Percentiles rank a stretch among this genome's conserved stretches.
These are phyloP conservation scores for Brachypalpus laphriformis DNA, from an alignment of 2,888 invertebrate species.

Conservation along the genomic window DNA sequence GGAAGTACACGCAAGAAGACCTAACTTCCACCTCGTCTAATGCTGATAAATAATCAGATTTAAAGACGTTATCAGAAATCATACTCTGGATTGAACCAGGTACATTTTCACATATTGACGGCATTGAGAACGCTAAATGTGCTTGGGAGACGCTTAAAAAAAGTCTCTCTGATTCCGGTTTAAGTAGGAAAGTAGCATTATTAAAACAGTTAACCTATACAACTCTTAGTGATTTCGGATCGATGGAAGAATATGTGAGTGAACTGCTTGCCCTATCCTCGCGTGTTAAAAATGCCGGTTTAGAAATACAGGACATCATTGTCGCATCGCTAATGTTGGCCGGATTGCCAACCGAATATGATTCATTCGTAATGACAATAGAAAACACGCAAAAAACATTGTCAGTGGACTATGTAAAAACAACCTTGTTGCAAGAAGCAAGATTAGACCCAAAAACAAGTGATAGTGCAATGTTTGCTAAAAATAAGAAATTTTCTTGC, in stretches of 20 bases:
- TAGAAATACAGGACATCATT: no score
- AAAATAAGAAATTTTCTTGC: not conserved
- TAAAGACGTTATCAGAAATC: slow-evolving; percentile 11
- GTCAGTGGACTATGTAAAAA: slow-evolving; percentile 28
- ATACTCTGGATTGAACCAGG: slow-evolving; percentile 1
- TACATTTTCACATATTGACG: slow-evolving; percentile 1
- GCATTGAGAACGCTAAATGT: not conserved
- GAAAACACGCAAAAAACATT: slow-evolving; percentile 61
- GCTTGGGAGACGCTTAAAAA: not conserved
- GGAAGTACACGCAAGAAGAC: slow-evolving; percentile 3
- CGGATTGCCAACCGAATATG: slow-evolving; percentile 59
- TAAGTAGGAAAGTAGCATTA: slow-evolving; percentile 37
- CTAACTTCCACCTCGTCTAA: not conserved
- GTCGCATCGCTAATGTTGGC: slow-evolving; percentile 65
- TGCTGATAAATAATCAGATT: slow-evolving; percentile 9
- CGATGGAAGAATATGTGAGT: slow-evolving; percentile 53
- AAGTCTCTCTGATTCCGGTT: slow-evolving; percentile 12
- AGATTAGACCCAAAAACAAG: not conserved
- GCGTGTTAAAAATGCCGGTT: no score
- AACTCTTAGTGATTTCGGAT: slow-evolving; percentile 27
- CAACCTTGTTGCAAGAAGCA: slow-evolving; percentile 3
- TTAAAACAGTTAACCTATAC: slow-evolving; percentile 40
- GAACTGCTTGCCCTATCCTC: slow-evolving; percentile 47
- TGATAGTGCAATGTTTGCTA: not conserved
- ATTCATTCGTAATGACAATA: slow-evolving; percentile 55